phyloP scores from a whole-genome alignment of 2,888 invertebrate species.

The Chymomyza caudatula region DNA sequence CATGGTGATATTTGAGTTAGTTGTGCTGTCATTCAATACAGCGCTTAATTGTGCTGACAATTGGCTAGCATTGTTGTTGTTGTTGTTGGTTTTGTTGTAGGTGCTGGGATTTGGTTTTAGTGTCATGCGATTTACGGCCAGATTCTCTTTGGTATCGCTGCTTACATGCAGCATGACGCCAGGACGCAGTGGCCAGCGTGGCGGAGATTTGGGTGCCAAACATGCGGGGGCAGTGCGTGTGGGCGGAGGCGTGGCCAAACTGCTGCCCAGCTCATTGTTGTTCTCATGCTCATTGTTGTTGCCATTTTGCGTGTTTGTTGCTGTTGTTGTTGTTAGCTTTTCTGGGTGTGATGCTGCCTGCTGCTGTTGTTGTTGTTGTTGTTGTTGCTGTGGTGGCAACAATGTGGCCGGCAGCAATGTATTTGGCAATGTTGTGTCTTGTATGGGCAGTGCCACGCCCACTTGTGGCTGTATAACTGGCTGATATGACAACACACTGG shows the following conservation, averaged over 20 bases:
- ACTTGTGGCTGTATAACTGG: constrained; percentile 64
- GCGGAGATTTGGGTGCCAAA: constrained; percentile 77
- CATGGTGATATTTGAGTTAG: constrained; percentile 54
- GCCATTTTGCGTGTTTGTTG: constrained; percentile 32
- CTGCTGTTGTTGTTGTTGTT: constrained; percentile 24
- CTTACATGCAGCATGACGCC: constrained; percentile 91
- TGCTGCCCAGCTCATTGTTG: constrained; percentile 37
- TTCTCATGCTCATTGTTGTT: constrained; percentile 42
- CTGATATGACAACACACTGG: constrained; percentile 77
- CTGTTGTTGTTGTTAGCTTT: constrained; percentile 26
- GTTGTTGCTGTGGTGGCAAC: constrained; percentile 43
- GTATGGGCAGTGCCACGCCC: constrained; percentile 54
- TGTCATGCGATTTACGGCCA: constrained; percentile 79
- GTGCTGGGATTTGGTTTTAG: constrained; percentile 45
- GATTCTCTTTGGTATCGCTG: constrained; percentile 86
- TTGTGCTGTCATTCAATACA: constrained; percentile 45
- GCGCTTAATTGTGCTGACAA: constrained; percentile 58
- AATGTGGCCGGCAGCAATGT: constrained; percentile 55
- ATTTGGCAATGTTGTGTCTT: constrained; percentile 28
- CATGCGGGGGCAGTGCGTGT: constrained; percentile 31
- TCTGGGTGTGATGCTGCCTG: too few species aligned
- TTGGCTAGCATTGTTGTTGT: constrained; percentile 37
- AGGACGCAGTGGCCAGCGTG: constrained; percentile 91
- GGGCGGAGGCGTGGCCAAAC: constrained; percentile 48
- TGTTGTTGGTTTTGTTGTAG: constrained; percentile 12